A percentile compares a stretch with the other conserved stretches of the same genome.
Conservation (phyloP, 2,888 invertebrate species). For the Polymixis flavicincta region DNA sequence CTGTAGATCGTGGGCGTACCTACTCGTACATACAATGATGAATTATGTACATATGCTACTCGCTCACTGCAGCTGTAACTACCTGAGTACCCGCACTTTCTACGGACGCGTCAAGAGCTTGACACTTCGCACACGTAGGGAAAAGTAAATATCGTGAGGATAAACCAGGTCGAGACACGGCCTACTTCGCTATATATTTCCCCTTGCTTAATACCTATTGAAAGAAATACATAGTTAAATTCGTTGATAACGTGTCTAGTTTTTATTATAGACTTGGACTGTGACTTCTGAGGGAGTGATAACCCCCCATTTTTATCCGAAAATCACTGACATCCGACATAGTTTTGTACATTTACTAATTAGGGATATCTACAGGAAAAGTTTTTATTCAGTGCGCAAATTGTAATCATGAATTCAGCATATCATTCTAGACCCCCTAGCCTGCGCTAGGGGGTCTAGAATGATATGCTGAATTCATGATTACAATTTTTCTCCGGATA, state of each 20-base stretch:
- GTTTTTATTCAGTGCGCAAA: no score
- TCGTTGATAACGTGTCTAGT: not conserved
- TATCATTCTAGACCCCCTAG: no score
- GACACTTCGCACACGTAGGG: slow-evolving; percentile 69
- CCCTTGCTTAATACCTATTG: slow-evolving; percentile 27
- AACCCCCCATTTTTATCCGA: not conserved
- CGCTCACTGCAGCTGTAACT: slow-evolving; percentile 44
- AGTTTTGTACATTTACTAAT: not conserved
- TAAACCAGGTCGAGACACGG: slow-evolving; percentile 77
- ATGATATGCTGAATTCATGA: no score
- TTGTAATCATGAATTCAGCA: no score
- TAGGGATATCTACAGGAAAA: not conserved
- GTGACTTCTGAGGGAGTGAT: not conserved
- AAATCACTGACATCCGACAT: not conserved
- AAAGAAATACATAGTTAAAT: slow-evolving; percentile 8
- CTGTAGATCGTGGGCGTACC: slow-evolving; percentile 49
- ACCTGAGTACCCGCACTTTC: slow-evolving; percentile 54
- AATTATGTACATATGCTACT: slow-evolving; percentile 46
- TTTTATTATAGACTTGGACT: not conserved
- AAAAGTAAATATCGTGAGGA: slow-evolving; percentile 78
- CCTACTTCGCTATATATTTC: slow-evolving; percentile 76
- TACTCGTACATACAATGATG: slow-evolving; percentile 45
- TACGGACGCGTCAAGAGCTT: slow-evolving; percentile 70
- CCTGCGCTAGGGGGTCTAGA: no score
- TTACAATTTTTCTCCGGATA: no score